Conservation (phyloP, 2,888 invertebrate genomes). For the Platerodrilus igneus region DNA sequence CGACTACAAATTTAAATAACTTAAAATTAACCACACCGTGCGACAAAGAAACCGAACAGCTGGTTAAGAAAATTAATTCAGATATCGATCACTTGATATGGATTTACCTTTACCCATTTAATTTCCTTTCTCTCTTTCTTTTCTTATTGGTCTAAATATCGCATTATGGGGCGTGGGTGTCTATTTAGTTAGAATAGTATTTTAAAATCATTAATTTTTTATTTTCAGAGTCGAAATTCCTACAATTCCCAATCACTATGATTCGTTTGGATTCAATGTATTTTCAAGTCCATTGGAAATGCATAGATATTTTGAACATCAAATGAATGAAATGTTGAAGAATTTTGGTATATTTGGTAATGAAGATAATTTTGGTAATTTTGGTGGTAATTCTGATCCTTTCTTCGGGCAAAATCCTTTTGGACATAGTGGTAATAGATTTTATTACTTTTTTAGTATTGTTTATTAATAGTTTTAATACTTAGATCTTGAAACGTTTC, state of each 20-base stretch:
- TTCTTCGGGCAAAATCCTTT: constrained; percentile 8
- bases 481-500: constrained; percentile 8
- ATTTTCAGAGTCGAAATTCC: too few species aligned
- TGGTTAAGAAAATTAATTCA: too few species aligned
- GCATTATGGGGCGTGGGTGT: too few species aligned
- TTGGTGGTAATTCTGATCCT: constrained; percentile 5
- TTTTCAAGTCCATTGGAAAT: constrained; percentile 58
- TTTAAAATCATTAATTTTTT: too few species aligned
- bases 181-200: too few species aligned
- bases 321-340: constrained; percentile 56
- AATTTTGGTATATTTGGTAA: constrained; percentile 41
- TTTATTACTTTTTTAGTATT: constrained; percentile 4
- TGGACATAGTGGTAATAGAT: constrained; percentile 17
- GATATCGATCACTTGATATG: too few species aligned
- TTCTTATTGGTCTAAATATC: too few species aligned
- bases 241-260: constrained; percentile 13
- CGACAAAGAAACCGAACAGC: too few species aligned
- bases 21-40: too few species aligned
- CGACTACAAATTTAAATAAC: too few species aligned
- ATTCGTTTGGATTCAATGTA: constrained; percentile 48
- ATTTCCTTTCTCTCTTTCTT: too few species aligned
- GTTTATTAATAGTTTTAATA: constrained; percentile 13
- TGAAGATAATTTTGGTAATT: constrained; percentile 21
- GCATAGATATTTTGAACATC: constrained; percentile 57
- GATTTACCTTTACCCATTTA: too few species aligned